Percentiles rank a stretch among this genome's conserved stretches.
These are phyloP conservation scores for Corythoichthys haematopterus DNA, from an alignment of 2,113 vertebrate species.

Conservation along the genomic window DNA sequence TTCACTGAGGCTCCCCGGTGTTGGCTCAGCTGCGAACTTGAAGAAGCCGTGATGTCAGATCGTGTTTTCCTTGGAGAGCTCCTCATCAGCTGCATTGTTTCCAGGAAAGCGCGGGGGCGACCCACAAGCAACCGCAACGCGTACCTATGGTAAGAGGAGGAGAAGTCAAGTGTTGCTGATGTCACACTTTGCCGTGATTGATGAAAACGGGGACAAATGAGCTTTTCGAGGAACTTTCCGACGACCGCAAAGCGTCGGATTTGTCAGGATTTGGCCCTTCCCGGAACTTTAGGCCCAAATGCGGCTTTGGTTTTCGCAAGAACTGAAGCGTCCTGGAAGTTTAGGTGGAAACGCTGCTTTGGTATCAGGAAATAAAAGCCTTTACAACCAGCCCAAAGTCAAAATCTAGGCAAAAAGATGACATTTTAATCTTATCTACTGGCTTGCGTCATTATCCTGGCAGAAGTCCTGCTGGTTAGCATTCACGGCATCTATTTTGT, in stretches of 20 bases:
- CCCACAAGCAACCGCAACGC: constrained; percentile 47
- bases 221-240: background rate
- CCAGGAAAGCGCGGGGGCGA: constrained; percentile 74
- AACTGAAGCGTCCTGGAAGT: background rate
- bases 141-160: background rate
- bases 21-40: constrained; percentile 75
- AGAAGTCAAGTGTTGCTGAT: background rate
- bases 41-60: constrained; percentile 81
- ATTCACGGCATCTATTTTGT: background rate
- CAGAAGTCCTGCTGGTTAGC: background rate
- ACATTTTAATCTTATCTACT: no score
- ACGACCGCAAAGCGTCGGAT: background rate
- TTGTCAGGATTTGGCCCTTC: background rate
- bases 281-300: background rate
- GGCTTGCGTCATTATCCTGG: no score
- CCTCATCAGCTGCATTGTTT: constrained; percentile 79
- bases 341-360: background rate
- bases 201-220: background rate
- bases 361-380: background rate
- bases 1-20: constrained; percentile 77
- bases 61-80: constrained; percentile 79
- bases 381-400: no score
- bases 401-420: no score
- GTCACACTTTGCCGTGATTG: background rate
- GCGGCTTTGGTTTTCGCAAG: no score